Conservation (phyloP, 1,140 invertebrate species). For the Ptiloglossa arizonensis region DNA sequence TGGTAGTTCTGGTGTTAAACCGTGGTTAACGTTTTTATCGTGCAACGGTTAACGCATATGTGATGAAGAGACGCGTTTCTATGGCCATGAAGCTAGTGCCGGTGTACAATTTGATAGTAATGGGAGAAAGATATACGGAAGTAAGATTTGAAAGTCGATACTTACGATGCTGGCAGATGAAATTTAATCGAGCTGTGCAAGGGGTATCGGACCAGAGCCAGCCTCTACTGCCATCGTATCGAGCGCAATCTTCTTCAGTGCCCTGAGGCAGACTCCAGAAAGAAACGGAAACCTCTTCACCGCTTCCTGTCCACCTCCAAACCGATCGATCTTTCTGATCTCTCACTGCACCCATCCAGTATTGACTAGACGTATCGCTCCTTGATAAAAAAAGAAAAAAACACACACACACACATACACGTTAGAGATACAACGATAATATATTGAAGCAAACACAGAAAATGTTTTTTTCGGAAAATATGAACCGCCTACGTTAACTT, state of each 20-base stretch:
- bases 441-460: no score
- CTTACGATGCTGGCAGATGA: conserved; percentile 97
- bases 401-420: no score
- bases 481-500: no score
- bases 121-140: conserved; percentile 16
- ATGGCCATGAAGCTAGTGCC: background rate
- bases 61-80: background rate
- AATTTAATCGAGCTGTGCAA: conserved; percentile 92
- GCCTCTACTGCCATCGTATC: conserved; percentile 95
- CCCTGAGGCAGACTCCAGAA: conserved; percentile 95
- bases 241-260: conserved; percentile 90
- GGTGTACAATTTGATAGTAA: background rate
- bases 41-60: no score
- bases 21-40: no score
- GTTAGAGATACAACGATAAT: no score
- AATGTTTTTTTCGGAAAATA: no score
- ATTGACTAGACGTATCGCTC: conserved; percentile 94
- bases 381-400: conserved; percentile 76
- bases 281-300: conserved; percentile 93
- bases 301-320: conserved; percentile 94
- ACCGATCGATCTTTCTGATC: conserved; percentile 89
- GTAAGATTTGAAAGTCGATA: conserved; percentile 62
- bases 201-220: conserved; percentile 98
- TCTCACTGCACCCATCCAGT: conserved; percentile 96
- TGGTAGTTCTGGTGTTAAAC: no score